These are phyloP conservation scores for Euleptes europaea DNA, from an alignment of 2,113 vertebrate genomes.

Conservation along the genomic window DNA sequence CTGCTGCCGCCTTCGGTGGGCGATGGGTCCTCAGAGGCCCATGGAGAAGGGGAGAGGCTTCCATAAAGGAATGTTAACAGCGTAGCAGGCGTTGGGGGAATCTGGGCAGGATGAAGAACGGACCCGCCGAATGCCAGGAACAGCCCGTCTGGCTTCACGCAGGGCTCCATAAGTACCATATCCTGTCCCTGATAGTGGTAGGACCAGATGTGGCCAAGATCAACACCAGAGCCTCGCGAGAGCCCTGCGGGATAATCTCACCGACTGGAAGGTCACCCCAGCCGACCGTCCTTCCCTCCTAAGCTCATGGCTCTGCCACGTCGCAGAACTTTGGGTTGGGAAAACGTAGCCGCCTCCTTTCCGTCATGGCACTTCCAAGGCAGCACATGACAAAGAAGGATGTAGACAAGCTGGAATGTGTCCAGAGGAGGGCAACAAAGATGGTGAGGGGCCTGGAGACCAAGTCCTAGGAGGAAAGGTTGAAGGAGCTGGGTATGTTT, in stretches of 20 bases:
- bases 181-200: background rate
- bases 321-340: background rate
- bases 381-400: no score
- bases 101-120: background rate
- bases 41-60: background rate
- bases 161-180: background rate
- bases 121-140: background rate
- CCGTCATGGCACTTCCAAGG: no score
- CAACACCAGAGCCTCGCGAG: background rate
- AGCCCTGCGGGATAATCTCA: background rate
- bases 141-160: background rate
- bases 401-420: no score
- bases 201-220: background rate
- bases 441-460: no score
- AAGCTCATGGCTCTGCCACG: background rate
- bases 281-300: no score
- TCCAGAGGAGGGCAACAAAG: no score
- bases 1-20: background rate
- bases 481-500: no score
- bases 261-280: background rate
- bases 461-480: no score
- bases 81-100: fast-evolving
- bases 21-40: fast-evolving
- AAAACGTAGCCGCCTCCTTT: no score
- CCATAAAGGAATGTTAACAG: background rate